phyloP scores from a whole-genome alignment of 2,797 vertebrate species.

The Capromys pilorides region DNA sequence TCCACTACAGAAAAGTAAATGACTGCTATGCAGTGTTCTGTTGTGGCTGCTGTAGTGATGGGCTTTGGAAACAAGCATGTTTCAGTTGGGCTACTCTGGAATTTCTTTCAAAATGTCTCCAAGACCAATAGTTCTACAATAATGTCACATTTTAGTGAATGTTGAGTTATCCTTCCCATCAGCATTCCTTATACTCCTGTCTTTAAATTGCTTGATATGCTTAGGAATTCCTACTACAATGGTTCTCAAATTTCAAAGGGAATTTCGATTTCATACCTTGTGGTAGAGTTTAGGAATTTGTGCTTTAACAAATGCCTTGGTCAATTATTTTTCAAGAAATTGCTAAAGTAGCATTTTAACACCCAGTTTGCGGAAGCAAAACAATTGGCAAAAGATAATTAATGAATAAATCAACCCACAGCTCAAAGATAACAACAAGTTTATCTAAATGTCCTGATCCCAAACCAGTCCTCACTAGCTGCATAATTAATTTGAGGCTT shows the following conservation, averaged over 20 bases:
- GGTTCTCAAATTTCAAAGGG: background rate
- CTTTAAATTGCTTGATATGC: background rate
- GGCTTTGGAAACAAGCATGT: background rate
- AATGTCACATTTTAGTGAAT: background rate
- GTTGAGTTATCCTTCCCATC: background rate
- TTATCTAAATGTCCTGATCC: background rate
- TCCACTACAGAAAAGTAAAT: background rate
- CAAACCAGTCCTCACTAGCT: background rate
- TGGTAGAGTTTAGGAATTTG: background rate
- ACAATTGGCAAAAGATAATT: background rate
- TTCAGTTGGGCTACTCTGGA: background rate
- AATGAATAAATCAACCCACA: background rate
- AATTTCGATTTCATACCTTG: background rate
- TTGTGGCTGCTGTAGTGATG: background rate
- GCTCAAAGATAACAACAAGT: background rate
- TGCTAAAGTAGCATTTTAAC: background rate
- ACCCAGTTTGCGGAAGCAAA: background rate
- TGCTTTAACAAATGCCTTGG: background rate
- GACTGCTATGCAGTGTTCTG: background rate
- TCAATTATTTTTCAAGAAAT: background rate
- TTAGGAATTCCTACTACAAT: background rate
- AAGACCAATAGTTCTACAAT: background rate
- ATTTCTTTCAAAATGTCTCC: background rate
- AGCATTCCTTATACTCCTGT: background rate
- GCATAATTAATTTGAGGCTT: background rate